Base-by-base conservation (phyloP, 2,797 vertebrate species). In the Semaprochilodus insignis region DNA sequence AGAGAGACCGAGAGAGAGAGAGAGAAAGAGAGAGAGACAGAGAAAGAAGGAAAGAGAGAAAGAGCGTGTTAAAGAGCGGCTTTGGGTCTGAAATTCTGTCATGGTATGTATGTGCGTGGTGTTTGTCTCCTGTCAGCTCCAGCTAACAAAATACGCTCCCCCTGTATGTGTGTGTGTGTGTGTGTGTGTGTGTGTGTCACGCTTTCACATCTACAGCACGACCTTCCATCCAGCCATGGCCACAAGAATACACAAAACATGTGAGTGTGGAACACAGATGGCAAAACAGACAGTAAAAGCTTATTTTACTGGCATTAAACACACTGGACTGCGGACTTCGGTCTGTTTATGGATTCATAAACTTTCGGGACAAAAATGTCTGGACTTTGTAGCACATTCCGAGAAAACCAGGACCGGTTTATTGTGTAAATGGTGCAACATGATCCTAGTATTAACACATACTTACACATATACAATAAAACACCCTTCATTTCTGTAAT, bases 81-180 rank as follows among this genome's bases (percentile, higher is more conserved):
- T 54, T 54, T 48, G n/a, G 40, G 73, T 76, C 51, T 16, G 63
- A 59, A 13, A 77, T 81, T 81, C 55, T 63, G 63, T 62, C 8
- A 57, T 25, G 57, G 55, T 14, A 36, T 19, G 23, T 48, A 4
- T 48, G 65, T 81, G 55, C 77, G 10, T 67, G 65, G 2, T 71
- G 69, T 52, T 51, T 51, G 40, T 51, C 31, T 51, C 44, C 44
- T 69, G 44, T 55, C 36, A 78, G 40, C 27, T 65, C 51, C 57
- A 51, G 59, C 69, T 77, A 23, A 69, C 15, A 36, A 27, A 23
- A 72, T 40, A 48, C n/a, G 13, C 76, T 55, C 15, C 52, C 48
- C 48, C 44, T 6, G 10, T 44, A 7, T 44, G 44, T 23, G 55
- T 60, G 4, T 51, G 21, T 55, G 70, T 54, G 27, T 25, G 21